Percentiles rank a stretch among this genome's conserved stretches.
These are phyloP conservation scores for Schizopygopsis malacanthus DNA, from an alignment of 2,797 vertebrate genomes.

Conservation along the genomic window DNA sequence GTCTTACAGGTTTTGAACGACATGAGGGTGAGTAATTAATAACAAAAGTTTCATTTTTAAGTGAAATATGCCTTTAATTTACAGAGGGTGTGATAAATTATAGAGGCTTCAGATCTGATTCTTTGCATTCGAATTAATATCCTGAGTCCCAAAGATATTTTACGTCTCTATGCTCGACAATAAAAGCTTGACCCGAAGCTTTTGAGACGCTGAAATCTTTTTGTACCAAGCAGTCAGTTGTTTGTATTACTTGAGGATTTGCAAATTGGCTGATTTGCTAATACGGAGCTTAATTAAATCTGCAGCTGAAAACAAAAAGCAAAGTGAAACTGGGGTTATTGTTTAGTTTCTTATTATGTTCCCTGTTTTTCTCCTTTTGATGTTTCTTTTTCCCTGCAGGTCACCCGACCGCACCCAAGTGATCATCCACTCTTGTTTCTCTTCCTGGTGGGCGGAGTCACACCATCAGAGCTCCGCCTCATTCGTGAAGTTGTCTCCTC, in stretches of 20 bases:
- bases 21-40: too few species aligned
- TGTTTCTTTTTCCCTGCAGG: slow-evolving; percentile 73
- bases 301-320: neutral
- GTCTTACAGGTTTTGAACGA: too few species aligned
- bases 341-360: neutral
- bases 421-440: slow-evolving; percentile 90
- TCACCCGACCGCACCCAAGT: slow-evolving; percentile 92
- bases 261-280: neutral
- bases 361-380: neutral
- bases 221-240: neutral
- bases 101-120: neutral
- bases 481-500: slow-evolving; percentile 83
- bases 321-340: neutral
- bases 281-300: neutral
- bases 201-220: neutral
- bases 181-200: neutral
- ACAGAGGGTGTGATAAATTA: neutral
- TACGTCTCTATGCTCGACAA: neutral
- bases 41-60: too few species aligned
- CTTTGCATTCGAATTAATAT: neutral
- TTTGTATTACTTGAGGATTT: neutral
- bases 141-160: neutral
- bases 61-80: neutral
- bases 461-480: slow-evolving; percentile 90
- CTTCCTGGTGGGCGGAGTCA: slow-evolving; percentile 92